These are phyloP conservation scores for Sparus aurata DNA, from an alignment of 2,797 vertebrate genomes.

Conservation along the genomic window DNA sequence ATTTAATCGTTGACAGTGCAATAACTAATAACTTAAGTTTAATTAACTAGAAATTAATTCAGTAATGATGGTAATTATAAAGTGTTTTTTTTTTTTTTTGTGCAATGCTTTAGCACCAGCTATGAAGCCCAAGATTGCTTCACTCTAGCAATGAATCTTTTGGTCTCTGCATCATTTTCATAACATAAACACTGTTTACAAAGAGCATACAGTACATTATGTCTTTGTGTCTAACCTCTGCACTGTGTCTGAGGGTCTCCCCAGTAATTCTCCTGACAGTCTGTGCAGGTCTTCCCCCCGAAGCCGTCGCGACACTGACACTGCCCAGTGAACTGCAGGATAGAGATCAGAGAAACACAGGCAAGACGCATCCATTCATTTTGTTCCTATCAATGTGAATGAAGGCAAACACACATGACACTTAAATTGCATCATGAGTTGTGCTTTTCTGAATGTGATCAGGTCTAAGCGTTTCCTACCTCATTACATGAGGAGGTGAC, in stretches of 20 bases:
- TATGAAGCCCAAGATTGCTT: not conserved
- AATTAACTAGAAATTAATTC: no score
- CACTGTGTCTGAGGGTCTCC: slow-evolving; percentile 92
- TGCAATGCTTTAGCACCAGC: not conserved
- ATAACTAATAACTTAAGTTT: no score
- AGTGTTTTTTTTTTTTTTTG: no score
- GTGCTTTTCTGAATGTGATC: not conserved
- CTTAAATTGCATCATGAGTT: not conserved
- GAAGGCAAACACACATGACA: not conserved
- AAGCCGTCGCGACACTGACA: slow-evolving; percentile 95
- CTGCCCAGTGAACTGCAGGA: slow-evolving; percentile 92
- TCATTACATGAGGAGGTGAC: slow-evolving; percentile 92
- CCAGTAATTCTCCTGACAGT: slow-evolving; percentile 97
- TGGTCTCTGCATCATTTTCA: not conserved
- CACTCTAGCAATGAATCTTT: not conserved
- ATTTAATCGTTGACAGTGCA: no score
- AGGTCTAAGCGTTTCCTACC: slow-evolving; percentile 76
- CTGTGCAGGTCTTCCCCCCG: slow-evolving; percentile 92
- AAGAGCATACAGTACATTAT: not conserved
- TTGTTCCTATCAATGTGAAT: not conserved
- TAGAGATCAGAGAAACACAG: not conserved
- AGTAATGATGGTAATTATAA: no score
- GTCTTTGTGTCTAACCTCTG: slow-evolving; percentile 85
- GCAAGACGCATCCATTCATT: not conserved
- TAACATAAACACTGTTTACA: not conserved